Percentiles rank a stretch among this genome's conserved stretches.
phyloP scores from a whole-genome alignment of 2,888 invertebrate species.

The Hyalella azteca region DNA sequence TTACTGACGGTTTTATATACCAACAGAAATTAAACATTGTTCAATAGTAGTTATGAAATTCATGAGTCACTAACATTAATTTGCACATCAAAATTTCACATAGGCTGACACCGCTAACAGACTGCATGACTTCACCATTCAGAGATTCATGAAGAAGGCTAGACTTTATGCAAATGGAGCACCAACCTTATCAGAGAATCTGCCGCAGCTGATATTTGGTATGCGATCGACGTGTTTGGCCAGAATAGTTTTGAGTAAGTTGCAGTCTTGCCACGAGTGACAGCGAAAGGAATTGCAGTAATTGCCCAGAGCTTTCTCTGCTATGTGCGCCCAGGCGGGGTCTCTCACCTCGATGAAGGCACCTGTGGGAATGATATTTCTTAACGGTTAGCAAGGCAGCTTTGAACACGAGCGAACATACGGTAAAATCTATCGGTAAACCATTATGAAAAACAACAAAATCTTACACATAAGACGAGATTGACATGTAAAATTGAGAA shows the following conservation, averaged over 20 bases:
- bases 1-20: no score
- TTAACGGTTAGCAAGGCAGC: no score
- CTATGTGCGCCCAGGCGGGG: slow-evolving; percentile 48
- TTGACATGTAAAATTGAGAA: neutral
- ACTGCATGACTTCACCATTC: no score
- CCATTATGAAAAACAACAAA: no score
- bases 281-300: slow-evolving; percentile 44
- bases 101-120: no score
- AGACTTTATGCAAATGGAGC: neutral
- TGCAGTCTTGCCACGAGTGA: slow-evolving; percentile 37
- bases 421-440: no score
- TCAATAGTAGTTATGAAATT: no score
- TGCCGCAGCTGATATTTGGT: slow-evolving; percentile 41
- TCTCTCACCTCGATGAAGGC: slow-evolving; percentile 47
- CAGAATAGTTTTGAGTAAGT: slow-evolving; percentile 41
- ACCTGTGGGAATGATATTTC: slow-evolving; percentile 43
- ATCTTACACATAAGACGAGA: neutral
- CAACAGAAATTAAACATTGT: no score
- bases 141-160: neutral
- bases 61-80: no score
- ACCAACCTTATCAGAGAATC: slow-evolving; percentile 47
- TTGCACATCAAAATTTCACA: no score
- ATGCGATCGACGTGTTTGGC: neutral
- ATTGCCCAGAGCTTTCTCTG: slow-evolving; percentile 43
- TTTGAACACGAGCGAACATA: no score